Percentiles rank a stretch among this genome's conserved stretches.
Evolutionary conservation across 2,888 invertebrate species (phyloP).

Genomic region (Drosophila affinis): DNA sequence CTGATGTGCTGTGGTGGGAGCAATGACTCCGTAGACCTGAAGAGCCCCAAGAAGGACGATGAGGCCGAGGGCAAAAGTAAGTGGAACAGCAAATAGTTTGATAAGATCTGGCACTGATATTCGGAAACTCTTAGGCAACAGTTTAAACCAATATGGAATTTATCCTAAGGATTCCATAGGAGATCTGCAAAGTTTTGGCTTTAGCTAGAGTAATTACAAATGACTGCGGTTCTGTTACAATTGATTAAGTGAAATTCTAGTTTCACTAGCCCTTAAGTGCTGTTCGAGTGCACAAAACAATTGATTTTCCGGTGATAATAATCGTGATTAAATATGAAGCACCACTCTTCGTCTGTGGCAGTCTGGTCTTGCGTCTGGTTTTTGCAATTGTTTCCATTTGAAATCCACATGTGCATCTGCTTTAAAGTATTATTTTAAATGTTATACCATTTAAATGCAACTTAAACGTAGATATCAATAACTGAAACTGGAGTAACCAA

Average conservation of each 20-base stretch:
- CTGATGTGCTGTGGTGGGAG: conserved; percentile 55
- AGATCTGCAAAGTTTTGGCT: too few relatives aligned
- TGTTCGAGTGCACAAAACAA: conserved; percentile 12
- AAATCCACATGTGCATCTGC: background rate
- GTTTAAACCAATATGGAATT: too few relatives aligned
- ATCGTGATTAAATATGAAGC: conserved; percentile 31
- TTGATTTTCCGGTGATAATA: conserved; percentile 27
- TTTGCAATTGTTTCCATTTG: background rate
- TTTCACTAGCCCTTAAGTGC: conserved; percentile 14
- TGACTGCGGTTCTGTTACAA: too few relatives aligned
- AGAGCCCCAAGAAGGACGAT: conserved; percentile 53
- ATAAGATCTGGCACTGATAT: too few relatives aligned
- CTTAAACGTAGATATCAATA: background rate
- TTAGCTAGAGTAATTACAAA: too few relatives aligned
- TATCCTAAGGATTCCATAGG: too few relatives aligned
- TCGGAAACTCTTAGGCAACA: too few relatives aligned
- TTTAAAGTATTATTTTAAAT: background rate
- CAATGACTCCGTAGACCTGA: conserved; percentile 49
- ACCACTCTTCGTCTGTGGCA: conserved; percentile 4
- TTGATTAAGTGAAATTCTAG: background rate
- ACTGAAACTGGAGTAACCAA: too few relatives aligned
- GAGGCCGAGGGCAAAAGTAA: conserved; percentile 56
- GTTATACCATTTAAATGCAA: background rate
- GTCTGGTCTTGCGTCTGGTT: too few relatives aligned
- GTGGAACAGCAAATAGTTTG: conserved; percentile 21